Evolutionary conservation across 2,113 vertebrate species (phyloP), one percentile per base, ranked within the genome.

Genomic region (Lepus timidus): DNA sequence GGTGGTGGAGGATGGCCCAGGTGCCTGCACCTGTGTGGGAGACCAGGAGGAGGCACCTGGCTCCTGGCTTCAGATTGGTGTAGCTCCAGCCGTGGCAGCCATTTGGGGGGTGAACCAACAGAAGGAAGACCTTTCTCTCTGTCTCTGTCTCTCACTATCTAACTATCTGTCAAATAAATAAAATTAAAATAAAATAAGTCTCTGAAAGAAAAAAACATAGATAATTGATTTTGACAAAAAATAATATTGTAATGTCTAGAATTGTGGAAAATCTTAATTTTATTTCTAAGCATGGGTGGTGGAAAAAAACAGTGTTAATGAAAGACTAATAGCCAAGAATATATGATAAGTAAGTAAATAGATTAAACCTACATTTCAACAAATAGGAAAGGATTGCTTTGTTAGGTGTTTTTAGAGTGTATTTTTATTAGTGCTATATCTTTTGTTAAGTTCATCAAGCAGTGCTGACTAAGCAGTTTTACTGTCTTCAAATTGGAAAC

Each of bases 191-290:
- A 44, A 44, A 44, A 44, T 44, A 44, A 44, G 44, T 44, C 44
- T 88, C 95, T 71, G 83, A 92, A 88, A 78, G 29, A 27, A 6
- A 81, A 85, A 88, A 76, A 65, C 78, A 39, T 51, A 51, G 61
- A 55, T 70, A 76, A 10, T 90, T 90, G 27, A 1, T 85, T 73
- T 79, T 90, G 16, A 86, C 61, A 91, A 82, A 95, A 91, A 76
- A 31, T 68, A n/a, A 44, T 93, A 16, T 52, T 78, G 14, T 83
- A 71, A 74, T 90, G 25, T 23, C 8, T 94, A 83, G 33, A 71
- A 55, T 93, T 86, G 6, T 75, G 39, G 27, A 39, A 67, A 55
- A n/a, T 65, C 87, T 95, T 75, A 29, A 89, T 90, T 97, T 94
- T 96, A 73, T 83, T 96, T 95, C n/a, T n/a, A 83, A 12, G 4